Percentiles rank a stretch among this genome's conserved stretches.
Evolutionary conservation across 1,140 invertebrate species (phyloP).

Genomic region (Heterodera carotae): DNA sequence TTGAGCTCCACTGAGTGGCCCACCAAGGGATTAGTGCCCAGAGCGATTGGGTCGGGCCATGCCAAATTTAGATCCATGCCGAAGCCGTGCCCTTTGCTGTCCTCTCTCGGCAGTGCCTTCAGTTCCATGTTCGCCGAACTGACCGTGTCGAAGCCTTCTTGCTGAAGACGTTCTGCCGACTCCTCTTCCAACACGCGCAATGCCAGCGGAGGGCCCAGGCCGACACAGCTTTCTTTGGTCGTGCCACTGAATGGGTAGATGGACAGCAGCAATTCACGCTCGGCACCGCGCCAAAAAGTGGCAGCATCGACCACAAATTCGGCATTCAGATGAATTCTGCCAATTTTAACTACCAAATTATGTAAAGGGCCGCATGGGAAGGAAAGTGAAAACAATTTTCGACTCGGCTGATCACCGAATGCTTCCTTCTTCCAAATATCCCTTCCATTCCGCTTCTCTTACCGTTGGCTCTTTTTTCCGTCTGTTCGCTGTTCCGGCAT

Average conservation of each 20-base stretch:
- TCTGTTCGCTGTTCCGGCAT: constrained; percentile 9
- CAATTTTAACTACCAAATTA: too few species aligned
- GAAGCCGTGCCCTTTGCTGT: background rate
- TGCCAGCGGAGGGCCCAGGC: constrained; percentile 19
- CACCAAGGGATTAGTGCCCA: constrained; percentile 38
- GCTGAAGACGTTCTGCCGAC: too few species aligned
- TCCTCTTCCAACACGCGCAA: constrained; percentile 21
- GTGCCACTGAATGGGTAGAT: constrained; percentile 39
- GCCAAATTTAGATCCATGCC: constrained; percentile 15
- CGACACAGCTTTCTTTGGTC: constrained; percentile 27
- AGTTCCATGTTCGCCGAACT: constrained; percentile 8
- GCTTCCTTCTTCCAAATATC: too few species aligned
- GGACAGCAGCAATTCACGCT: constrained; percentile 11
- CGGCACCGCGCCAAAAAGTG: background rate
- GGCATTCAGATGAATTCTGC: constrained; percentile 21
- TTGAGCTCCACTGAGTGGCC: constrained; percentile 37
- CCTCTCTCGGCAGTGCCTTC: background rate
- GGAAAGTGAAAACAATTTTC: too few species aligned
- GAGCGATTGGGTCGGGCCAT: constrained; percentile 28
- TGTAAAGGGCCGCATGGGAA: too few species aligned
- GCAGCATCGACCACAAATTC: constrained; percentile 5
- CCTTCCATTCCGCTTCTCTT: background rate
- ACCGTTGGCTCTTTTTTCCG: constrained; percentile 1
- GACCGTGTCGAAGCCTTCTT: constrained; percentile 24
- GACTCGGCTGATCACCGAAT: too few species aligned